These are phyloP conservation scores for Ceriagrion tenellum DNA, from an alignment of 2,888 invertebrate genomes.

Conservation along the genomic window DNA sequence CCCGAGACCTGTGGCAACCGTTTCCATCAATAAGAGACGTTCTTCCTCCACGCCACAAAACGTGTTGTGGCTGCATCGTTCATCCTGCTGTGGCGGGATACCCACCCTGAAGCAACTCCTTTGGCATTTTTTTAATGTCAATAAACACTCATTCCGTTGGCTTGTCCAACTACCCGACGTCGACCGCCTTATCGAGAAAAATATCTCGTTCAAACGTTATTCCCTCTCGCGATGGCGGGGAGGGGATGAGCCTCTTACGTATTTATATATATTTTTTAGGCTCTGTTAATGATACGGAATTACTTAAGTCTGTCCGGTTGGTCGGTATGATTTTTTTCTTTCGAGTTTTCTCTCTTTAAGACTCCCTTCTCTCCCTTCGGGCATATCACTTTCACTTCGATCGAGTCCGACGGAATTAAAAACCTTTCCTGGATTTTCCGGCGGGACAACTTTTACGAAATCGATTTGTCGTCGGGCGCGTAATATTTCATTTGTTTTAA, in stretches of 20 bases:
- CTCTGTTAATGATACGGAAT: background rate
- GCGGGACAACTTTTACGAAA: slow-evolving; percentile 47
- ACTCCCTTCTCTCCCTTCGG: background rate
- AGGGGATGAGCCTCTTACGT: background rate
- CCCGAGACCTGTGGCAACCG: background rate
- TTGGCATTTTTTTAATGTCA: background rate
- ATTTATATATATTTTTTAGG: background rate
- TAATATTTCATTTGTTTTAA: background rate
- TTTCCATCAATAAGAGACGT: background rate
- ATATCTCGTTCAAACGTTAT: background rate
- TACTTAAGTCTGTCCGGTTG: background rate
- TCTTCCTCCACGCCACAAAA: background rate
- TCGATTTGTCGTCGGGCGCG: background rate
- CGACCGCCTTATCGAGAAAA: background rate
- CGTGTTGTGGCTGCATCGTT: background rate
- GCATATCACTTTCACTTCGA: slow-evolving; percentile 47
- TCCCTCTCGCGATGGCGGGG: background rate
- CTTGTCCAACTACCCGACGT: background rate
- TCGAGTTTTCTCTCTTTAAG: background rate
- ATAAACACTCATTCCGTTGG: background rate
- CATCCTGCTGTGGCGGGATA: background rate
- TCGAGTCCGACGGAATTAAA: background rate
- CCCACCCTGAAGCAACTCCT: background rate
- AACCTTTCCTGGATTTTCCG: slow-evolving; percentile 7
- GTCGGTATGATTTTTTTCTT: background rate